Evolutionary conservation across 2,888 invertebrate genomes (phyloP).

Genomic region (Troides aeacus): DNA sequence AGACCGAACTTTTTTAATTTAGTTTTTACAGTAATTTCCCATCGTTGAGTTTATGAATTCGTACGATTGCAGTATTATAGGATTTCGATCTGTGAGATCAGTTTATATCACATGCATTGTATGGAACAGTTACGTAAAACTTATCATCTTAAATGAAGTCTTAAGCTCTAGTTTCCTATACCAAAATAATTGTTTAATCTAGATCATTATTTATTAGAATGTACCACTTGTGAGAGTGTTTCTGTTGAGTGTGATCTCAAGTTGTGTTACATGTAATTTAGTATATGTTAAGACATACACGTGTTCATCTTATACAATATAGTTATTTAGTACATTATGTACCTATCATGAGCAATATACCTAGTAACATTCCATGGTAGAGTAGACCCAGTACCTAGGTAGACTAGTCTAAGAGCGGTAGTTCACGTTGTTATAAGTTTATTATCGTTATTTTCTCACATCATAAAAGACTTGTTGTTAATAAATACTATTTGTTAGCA

Average conservation of each 20-base stretch:
- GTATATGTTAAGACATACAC: constrained; percentile 51
- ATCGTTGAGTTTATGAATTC: constrained; percentile 72
- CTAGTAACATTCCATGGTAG: constrained; percentile 66
- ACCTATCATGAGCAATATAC: constrained; percentile 55
- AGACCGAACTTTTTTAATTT: constrained; percentile 55
- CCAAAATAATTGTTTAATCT: constrained; percentile 73
- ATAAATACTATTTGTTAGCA: constrained; percentile 48
- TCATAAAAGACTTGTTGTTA: constrained; percentile 33
- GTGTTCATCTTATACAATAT: constrained; percentile 57
- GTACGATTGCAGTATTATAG: constrained; percentile 70
- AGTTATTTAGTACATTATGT: constrained; percentile 50
- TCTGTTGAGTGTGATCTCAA: constrained; percentile 74
- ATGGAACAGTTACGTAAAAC: constrained; percentile 46
- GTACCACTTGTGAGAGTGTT: constrained; percentile 59
- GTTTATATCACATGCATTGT: constrained; percentile 45
- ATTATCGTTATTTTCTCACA: constrained; percentile 43
- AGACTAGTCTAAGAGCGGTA: constrained; percentile 64
- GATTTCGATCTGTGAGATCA: constrained; percentile 53
- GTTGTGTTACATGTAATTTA: constrained; percentile 53
- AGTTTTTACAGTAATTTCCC: constrained; percentile 67
- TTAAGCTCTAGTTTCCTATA: constrained; percentile 73
- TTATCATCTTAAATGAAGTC: constrained; percentile 39
- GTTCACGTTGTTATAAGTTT: constrained; percentile 50
- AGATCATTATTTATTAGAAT: constrained; percentile 76
- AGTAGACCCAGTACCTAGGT: constrained; percentile 59